These are phyloP conservation scores for Eustalomyia histrio DNA, from an alignment of 2,888 invertebrate genomes.

Conservation along the genomic window DNA sequence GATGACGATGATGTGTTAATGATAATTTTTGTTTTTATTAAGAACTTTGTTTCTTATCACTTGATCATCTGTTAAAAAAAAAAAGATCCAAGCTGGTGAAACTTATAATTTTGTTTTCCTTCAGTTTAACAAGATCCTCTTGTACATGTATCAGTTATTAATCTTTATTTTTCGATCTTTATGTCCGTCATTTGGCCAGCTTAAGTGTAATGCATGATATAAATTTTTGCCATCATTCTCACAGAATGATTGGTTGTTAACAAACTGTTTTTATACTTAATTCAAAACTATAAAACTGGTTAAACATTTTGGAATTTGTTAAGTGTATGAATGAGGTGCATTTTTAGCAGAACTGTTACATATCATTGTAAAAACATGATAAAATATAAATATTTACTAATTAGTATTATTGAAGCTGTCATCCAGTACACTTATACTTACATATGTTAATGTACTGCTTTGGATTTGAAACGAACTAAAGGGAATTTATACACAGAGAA, in stretches of 20 bases:
- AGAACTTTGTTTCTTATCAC: constrained; percentile 7
- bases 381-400: constrained; percentile 61
- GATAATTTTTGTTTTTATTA: constrained; percentile 27
- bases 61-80: neutral
- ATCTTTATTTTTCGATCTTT: constrained; percentile 38
- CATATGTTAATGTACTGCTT: constrained; percentile 10
- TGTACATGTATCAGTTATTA: constrained; percentile 7
- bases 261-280: constrained; percentile 24
- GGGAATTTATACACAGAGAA: neutral
- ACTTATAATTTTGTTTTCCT: constrained; percentile 22
- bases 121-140: constrained; percentile 1
- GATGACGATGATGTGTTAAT: constrained; percentile 49
- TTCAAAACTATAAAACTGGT: constrained; percentile 22
- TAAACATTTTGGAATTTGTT: neutral
- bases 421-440: neutral
- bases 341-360: neutral
- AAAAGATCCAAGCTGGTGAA: neutral
- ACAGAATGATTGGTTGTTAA: constrained; percentile 25
- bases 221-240: neutral
- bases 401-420: constrained; percentile 54
- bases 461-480: neutral
- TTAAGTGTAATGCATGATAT: neutral
- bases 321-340: neutral
- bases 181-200: constrained; percentile 7
- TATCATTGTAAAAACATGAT: constrained; percentile 39